Evolutionary conservation across 2,797 vertebrate species (phyloP).

Genomic region (Channa striata): DNA sequence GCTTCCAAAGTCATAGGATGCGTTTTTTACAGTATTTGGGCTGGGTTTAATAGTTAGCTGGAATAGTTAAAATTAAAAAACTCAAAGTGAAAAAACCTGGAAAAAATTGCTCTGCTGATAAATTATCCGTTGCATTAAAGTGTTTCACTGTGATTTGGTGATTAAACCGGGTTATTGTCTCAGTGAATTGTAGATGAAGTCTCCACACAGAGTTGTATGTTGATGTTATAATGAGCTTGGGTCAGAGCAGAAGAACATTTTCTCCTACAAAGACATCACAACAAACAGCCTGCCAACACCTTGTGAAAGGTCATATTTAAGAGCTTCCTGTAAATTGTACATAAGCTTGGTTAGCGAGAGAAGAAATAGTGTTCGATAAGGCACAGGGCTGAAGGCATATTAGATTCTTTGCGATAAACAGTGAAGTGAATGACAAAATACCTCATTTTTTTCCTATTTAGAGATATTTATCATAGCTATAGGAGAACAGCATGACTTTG

Average conservation of each 20-base stretch:
- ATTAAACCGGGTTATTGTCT: constrained; percentile 33
- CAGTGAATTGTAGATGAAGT: constrained; percentile 27
- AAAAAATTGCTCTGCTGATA: constrained; percentile 10
- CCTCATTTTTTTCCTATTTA: not conserved
- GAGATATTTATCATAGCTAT: constrained; percentile 41
- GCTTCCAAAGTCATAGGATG: not conserved
- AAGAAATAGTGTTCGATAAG: constrained; percentile 42
- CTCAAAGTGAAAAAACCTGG: too few species aligned
- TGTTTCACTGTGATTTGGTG: too few species aligned
- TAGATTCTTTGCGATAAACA: constrained; percentile 45
- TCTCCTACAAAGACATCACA: constrained; percentile 48
- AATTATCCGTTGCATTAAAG: too few species aligned
- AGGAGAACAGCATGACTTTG: constrained; percentile 19
- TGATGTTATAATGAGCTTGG: constrained; percentile 56
- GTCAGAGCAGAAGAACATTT: constrained; percentile 49
- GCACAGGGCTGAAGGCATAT: constrained; percentile 50
- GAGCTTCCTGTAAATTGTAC: constrained; percentile 45
- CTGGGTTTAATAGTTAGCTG: not conserved
- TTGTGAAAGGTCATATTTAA: constrained; percentile 51
- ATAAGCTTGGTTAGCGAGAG: constrained; percentile 32
- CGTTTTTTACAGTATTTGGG: not conserved
- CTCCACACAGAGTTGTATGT: constrained; percentile 37
- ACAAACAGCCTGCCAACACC: constrained; percentile 38
- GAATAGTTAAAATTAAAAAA: constrained; percentile 17
- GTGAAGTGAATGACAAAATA: constrained; percentile 33